Percentiles rank a stretch among this genome's conserved stretches.
phyloP scores from a whole-genome alignment of 2,113 vertebrate species.

The Uria lomvia region DNA sequence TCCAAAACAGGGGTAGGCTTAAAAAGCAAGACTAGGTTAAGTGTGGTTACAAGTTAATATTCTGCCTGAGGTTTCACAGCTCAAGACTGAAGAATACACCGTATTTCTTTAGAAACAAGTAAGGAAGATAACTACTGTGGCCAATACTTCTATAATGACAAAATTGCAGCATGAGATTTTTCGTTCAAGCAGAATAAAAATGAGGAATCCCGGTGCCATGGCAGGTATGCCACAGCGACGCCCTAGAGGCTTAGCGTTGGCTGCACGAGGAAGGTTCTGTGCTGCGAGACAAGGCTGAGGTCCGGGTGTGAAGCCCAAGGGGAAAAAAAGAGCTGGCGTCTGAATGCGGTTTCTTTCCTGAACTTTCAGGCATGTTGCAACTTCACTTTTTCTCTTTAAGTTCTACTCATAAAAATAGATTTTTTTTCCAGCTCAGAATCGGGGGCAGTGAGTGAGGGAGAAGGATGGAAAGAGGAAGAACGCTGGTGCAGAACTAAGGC shows the following conservation, averaged over 20 bases:
- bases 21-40: neutral
- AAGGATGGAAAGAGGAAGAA: slow-evolving; percentile 14
- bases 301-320: neutral
- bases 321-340: neutral
- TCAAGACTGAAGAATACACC: neutral
- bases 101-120: neutral
- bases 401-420: neutral
- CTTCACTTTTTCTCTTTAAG: neutral
- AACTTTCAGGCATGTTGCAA: neutral
- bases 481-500: neutral
- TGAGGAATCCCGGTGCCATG: neutral
- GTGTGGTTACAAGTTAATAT: neutral
- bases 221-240: neutral
- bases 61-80: neutral
- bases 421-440: neutral
- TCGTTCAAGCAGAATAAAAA: neutral
- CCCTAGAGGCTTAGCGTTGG: fast-evolving
- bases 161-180: neutral
- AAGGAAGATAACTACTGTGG: neutral
- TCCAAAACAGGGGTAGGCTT: neutral
- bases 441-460: neutral
- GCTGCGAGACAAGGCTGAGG: neutral
- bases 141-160: neutral
- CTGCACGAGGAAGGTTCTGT: neutral
- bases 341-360: neutral